Evolutionary conservation across 1,140 invertebrate genomes (phyloP), one percentile per base, ranked within the genome.

Genomic region (Portunus trituberculatus): DNA sequence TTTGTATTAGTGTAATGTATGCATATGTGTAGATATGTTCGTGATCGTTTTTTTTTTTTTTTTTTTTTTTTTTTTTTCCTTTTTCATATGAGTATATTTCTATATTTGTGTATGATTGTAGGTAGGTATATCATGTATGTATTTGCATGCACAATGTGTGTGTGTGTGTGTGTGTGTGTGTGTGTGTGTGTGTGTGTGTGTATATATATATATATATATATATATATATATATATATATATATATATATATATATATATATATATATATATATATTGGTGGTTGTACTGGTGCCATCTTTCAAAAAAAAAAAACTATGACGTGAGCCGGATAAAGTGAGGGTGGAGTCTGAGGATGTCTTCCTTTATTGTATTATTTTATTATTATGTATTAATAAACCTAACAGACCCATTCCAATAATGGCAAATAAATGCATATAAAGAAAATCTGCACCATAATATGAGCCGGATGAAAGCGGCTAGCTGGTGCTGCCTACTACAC

Each of bases 171-270:
- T 90, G 39, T 90, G 31, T 46, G 16, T 90, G 31, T 90, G 39
- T 90, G 39, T 90, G 31, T 90, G 88, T 90, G 39, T 90, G 28
- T 90, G 28, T 90, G 48, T 90, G 28, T 90, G 48, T 90, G 48
- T 39, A 90, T 90, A 90, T 90, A 90, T 90, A 90, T 90, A 90
- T 90, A 90, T 90, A 90, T 90, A 90, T 90, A 90, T 90, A 90
- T 90, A 90, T 90, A 90, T 90, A 90, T 90, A 90, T 90, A 90
- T 90, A 90, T 90, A 90, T 90, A 90, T 90, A 90, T 90, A 90
- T 90, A 90, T 46, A 90, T 90, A 90, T 31, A 46, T 90, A 90
- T 90, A 90, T 46, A 90, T 46, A 90, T 46, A 46, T 46, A 90
- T 46, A 90, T 90, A 90, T 90, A 90, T 90, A 90, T 28, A 31